Conservation (phyloP, 2,888 invertebrate species). For the Limnephilus marmoratus region DNA sequence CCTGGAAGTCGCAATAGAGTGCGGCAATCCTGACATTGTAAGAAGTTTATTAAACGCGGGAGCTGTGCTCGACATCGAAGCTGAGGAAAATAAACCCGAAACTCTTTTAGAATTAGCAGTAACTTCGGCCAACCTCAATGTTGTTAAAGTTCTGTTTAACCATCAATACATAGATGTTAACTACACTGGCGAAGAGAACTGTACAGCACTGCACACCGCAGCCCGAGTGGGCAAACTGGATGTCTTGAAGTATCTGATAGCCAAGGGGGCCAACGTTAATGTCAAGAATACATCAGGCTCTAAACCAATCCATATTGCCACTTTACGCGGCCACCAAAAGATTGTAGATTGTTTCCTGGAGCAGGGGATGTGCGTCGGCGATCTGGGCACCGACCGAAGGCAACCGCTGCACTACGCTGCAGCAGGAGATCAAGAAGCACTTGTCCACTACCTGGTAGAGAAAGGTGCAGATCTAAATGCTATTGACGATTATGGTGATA, state of each 20-base stretch:
- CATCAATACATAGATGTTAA: not conserved
- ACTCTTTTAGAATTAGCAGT: not conserved
- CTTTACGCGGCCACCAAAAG: not conserved
- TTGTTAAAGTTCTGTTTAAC: not conserved
- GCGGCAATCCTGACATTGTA: too few species aligned
- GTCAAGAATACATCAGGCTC: not conserved
- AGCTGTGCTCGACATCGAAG: too few species aligned
- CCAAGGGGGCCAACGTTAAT: not conserved
- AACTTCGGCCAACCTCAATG: not conserved
- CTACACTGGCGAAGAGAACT: not conserved
- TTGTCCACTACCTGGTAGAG: not conserved
- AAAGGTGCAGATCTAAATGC: slow-evolving; percentile 8
- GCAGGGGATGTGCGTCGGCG: not conserved
- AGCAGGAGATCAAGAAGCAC: not conserved
- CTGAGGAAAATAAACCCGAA: too few species aligned
- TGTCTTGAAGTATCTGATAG: too few species aligned
- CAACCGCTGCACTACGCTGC: slow-evolving; percentile 3
- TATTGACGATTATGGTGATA: not conserved
- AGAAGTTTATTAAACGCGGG: too few species aligned
- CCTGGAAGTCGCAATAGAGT: too few species aligned
- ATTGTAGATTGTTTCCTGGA: not conserved
- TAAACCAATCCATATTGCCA: slow-evolving; percentile 8
- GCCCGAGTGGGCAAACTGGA: too few species aligned
- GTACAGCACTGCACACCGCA: too few species aligned
- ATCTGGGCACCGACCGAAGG: not conserved